Conservation (phyloP, 2,888 invertebrate species). For the Brenthis hecate region DNA sequence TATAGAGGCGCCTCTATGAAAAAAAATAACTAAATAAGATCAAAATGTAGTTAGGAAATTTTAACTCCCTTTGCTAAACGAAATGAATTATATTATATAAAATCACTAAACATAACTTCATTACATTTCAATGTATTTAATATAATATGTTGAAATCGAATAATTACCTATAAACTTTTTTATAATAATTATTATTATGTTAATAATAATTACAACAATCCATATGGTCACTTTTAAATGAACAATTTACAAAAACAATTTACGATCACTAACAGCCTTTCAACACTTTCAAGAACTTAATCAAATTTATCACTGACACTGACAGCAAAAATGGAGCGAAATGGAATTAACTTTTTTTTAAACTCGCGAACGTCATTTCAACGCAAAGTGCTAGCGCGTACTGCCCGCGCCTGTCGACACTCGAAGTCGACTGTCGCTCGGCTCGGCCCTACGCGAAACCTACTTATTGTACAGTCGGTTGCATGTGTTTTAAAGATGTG, state of each 20-base stretch:
- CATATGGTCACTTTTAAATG: constrained; percentile 37
- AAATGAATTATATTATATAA: too few relatives aligned
- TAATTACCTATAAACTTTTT: too few relatives aligned
- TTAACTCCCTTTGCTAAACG: too few relatives aligned
- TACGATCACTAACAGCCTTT: constrained; percentile 34
- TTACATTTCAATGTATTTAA: too few relatives aligned
- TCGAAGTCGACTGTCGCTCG: constrained; percentile 27
- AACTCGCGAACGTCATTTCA: constrained; percentile 43
- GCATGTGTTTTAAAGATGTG: constrained; percentile 1
- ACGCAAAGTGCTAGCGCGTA: constrained; percentile 50
- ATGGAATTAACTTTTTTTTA: constrained; percentile 41
- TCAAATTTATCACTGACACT: constrained; percentile 36
- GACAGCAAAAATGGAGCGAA: constrained; percentile 47
- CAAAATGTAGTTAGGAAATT: too few relatives aligned
- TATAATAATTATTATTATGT: too few relatives aligned
- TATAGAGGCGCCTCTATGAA: too few relatives aligned
- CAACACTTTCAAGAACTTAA: constrained; percentile 35
- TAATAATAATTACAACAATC: constrained; percentile 32
- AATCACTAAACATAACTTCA: too few relatives aligned
- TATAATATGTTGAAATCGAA: too few relatives aligned
- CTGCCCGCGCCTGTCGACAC: constrained; percentile 40
- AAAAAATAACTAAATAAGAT: too few relatives aligned
- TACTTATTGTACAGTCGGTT: constrained; percentile 24
- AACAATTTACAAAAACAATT: constrained; percentile 35
- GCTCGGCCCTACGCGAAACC: constrained; percentile 32